phyloP scores from a whole-genome alignment of 2,888 invertebrate genomes.

The Corythucha ciliata region DNA sequence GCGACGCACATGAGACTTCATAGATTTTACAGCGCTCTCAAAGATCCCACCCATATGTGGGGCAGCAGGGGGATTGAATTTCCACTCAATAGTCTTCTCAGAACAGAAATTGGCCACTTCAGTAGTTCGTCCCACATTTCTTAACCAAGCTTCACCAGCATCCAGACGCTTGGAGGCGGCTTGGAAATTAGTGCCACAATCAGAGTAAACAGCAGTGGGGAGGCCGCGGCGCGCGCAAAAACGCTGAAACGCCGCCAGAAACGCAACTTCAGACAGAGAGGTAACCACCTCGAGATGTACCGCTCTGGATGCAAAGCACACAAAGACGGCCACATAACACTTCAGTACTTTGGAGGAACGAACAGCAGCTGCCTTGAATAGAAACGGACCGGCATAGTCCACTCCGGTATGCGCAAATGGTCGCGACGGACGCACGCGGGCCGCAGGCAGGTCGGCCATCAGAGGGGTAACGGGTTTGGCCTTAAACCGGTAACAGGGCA shows the following conservation, averaged over 20 bases:
- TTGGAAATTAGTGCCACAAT: slow-evolving; percentile 40
- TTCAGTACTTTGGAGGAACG: too few species aligned
- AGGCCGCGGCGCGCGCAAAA: slow-evolving; percentile 38
- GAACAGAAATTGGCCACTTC: slow-evolving; percentile 34
- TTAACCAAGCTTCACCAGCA: slow-evolving; percentile 4
- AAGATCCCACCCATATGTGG: slow-evolving; percentile 38
- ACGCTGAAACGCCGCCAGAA: slow-evolving; percentile 37
- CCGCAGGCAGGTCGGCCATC: too few species aligned
- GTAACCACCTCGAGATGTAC: slow-evolving; percentile 38
- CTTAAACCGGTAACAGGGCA: too few species aligned
- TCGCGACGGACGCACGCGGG: too few species aligned
- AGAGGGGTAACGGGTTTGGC: too few species aligned
- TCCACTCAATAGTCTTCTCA: slow-evolving; percentile 32
- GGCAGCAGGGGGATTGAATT: slow-evolving; percentile 30
- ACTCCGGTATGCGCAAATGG: too few species aligned
- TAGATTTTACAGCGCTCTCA: slow-evolving; percentile 37
- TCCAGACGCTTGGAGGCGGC: slow-evolving; percentile 32
- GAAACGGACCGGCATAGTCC: too few species aligned
- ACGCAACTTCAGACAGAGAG: slow-evolving; percentile 36
- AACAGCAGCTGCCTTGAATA: too few species aligned
- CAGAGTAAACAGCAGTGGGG: slow-evolving; percentile 36
- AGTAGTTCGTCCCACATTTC: neutral
- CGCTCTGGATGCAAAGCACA: slow-evolving; percentile 36
- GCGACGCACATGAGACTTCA: slow-evolving; percentile 35
- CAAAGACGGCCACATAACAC: slow-evolving; percentile 35